A percentile compares a stretch with the other conserved stretches of the same genome.
Evolutionary conservation across 2,797 vertebrate genomes (phyloP).

Genomic region (Enteromius mattozi): DNA sequence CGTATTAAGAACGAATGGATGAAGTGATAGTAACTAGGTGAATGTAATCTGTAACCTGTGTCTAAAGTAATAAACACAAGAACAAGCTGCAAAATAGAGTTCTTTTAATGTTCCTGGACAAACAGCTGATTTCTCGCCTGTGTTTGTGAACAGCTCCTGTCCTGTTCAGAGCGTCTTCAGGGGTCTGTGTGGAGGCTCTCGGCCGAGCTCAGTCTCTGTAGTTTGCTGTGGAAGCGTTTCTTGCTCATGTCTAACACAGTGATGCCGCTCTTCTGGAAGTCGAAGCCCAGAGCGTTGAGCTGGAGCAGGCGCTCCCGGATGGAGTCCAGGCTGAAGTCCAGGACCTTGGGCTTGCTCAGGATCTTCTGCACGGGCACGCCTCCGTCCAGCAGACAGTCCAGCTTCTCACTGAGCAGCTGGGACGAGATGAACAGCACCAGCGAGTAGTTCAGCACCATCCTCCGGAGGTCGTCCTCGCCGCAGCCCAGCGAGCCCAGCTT

Average conservation of each 20-base stretch:
- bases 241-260: constrained; percentile 72
- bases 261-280: constrained; percentile 78
- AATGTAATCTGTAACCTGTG: too few species aligned
- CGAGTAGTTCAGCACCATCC: constrained; percentile 71
- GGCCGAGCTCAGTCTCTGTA: constrained; percentile 69
- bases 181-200: too few species aligned
- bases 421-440: constrained; percentile 73
- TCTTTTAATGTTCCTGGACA: too few species aligned
- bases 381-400: constrained; percentile 76
- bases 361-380: constrained; percentile 76
- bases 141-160: too few species aligned
- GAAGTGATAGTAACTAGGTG: too few species aligned
- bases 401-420: constrained; percentile 76
- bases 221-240: constrained; percentile 77
- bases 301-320: constrained; percentile 73
- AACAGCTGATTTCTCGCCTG: too few species aligned
- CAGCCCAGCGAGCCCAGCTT: constrained; percentile 74
- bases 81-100: too few species aligned
- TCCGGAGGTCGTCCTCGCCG: constrained; percentile 66
- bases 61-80: too few species aligned
- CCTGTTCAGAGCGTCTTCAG: too few species aligned
- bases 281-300: constrained; percentile 73
- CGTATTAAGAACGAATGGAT: too few species aligned
- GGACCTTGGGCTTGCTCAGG: constrained; percentile 75
- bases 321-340: constrained; percentile 77